phyloP scores from a whole-genome alignment of 2,888 invertebrate species.

The Fragum sueziense region DNA sequence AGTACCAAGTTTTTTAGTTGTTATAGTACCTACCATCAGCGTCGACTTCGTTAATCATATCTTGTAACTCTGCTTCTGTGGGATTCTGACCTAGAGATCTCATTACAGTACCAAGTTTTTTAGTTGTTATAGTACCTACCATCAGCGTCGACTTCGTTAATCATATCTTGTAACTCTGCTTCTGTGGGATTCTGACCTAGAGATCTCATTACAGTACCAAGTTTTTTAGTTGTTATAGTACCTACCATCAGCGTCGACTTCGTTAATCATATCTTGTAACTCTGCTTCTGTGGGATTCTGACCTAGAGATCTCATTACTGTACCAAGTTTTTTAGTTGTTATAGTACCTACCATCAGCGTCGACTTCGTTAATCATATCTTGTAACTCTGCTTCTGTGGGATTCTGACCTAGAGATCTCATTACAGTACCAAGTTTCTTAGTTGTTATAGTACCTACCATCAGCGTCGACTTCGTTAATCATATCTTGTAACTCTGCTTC shows the following conservation, averaged over 20 bases:
- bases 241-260: slow-evolving; percentile 2
- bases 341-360: slow-evolving; percentile 1
- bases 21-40: slow-evolving; percentile 2
- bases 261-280: slow-evolving; percentile 5
- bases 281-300: slow-evolving; percentile 3
- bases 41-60: slow-evolving; percentile 8
- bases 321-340: no score
- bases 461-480: slow-evolving; percentile 5
- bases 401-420: slow-evolving; percentile 11
- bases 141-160: slow-evolving; percentile 2
- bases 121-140: no score
- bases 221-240: no score
- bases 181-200: slow-evolving; percentile 7
- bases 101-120: slow-evolving; percentile 6
- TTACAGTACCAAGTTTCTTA: no score
- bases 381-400: background rate
- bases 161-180: slow-evolving; percentile 1
- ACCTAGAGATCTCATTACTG: slow-evolving; percentile 9
- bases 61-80: background rate
- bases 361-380: slow-evolving; percentile 8
- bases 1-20: no score
- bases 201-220: slow-evolving; percentile 11
- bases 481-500: slow-evolving; percentile 1
- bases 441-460: no score
- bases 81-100: slow-evolving; percentile 11